Base-by-base conservation (phyloP, 2,888 invertebrate genomes). In the Ligdia adustata region DNA sequence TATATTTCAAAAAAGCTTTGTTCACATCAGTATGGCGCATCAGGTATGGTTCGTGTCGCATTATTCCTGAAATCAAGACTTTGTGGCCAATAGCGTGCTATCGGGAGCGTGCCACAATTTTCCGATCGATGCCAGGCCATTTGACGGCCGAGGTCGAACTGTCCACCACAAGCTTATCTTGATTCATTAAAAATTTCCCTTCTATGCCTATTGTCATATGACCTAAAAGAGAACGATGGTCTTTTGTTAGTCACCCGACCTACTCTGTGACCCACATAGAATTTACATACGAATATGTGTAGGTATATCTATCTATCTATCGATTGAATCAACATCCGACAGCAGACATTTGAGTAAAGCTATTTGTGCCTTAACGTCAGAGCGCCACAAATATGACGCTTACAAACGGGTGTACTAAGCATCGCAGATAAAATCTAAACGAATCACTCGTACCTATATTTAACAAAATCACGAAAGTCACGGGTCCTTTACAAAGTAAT, bases 121-220 rank as follows among this genome's bases (percentile, higher is more conserved):
- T 69, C 55, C 84, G 82, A 89, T 88, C 89, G 89, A 87, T 86
- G 75, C 60, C 69, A 62, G 71, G 72, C 69, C 70, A 75, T 86
- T 88, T 88, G 89, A 85, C 79, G 88, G 88, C 88, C 87, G 89
- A 89, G 88, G 89, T 86, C 87, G 88, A 66, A 74, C 79, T 85
- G 85, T 85, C 87, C 88, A 86, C 81, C 74, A 82, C 67, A 71
- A 70, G 66, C 85, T 88, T 88, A 90, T 89, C 89, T 82, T 81
- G 89, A 89, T 89, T 81, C 81, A 85, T 81, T 80, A 75, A 72
- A 53, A 59, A 61, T 75, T 72, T 70, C 63, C 67, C 62, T 69
- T 71, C 4, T 73, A 72, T 76, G 66, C 59, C 74, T 62, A 79
- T 79, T 83, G 81, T 81, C 60, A 64, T 61, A 64, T 71, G 66